Base-by-base conservation (phyloP, 2,797 vertebrate species). In the Caiman crocodilus region DNA sequence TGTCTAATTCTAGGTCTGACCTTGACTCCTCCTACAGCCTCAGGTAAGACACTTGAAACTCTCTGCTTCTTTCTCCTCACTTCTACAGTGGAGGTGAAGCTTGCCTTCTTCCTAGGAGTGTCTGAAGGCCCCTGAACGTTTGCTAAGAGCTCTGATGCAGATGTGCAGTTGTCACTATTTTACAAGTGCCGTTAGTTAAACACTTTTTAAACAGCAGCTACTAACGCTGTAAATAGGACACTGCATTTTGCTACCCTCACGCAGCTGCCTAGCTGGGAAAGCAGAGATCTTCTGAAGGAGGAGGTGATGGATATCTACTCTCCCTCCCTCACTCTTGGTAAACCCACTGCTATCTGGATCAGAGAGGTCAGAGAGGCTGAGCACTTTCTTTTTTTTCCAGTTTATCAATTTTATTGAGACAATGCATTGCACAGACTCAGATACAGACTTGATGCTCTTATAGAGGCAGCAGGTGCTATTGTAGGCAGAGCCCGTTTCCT, bases 381-480 rank as follows among this genome's bases (percentile, higher is more conserved):
- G 94, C 92, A 94, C 91, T 89, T 94, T 92, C 64, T 93, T 88
- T 82, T 77, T 50, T 85, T 86, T 95, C 83, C 82, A 84, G 92
- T 95, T 90, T 96, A 96, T 96, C 94, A 92, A 93, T 88, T 95
- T 97, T 95, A 96, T 90, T 92, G 90, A 90, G 90, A 95, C 90
- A 95, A 96, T 82, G 57, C 8, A 17, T 76, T 71, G 81, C 84
- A 94, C 78, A 84, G 81, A 58, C 88, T 20, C 85, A 6, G 73
- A 91, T 95, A 95, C 93, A 96, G 87, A 89, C 93, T 95, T 42
- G 67, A 89, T 91, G 50, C 95, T 95, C 90, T 94, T 59, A 88
- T 90, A 88, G 67, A 93, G 81, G 95, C 95, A 90, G 90, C 88
- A 85, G 92, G 92, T 28, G 73, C 63, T 30, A n/a, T 61, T 60